Conservation (phyloP, 2,797 vertebrate genomes). For the Hafferia zeledoni region DNA sequence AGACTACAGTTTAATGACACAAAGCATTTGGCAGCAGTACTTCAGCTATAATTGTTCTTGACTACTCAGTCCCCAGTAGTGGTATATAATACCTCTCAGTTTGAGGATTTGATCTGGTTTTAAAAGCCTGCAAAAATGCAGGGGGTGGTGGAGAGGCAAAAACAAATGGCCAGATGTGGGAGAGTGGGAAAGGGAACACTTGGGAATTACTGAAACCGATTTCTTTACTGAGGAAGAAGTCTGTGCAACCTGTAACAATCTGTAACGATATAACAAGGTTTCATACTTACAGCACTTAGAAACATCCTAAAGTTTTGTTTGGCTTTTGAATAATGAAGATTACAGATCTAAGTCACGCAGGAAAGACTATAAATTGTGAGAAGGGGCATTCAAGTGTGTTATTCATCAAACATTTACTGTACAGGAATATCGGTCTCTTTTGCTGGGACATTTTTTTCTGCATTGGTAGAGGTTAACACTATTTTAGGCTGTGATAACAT, state of each 20-base stretch:
- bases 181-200: background rate
- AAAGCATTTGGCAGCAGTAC: constrained; percentile 53
- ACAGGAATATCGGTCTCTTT: background rate
- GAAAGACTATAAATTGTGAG: background rate
- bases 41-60: constrained; percentile 36
- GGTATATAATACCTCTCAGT: constrained; percentile 15
- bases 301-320: background rate
- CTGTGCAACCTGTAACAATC: background rate
- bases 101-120: constrained; percentile 56
- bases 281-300: background rate
- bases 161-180: constrained; percentile 37
- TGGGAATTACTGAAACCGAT: background rate
- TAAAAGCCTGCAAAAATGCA: constrained; percentile 51
- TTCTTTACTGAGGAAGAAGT: background rate
- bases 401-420: background rate
- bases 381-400: background rate
- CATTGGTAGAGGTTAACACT: background rate
- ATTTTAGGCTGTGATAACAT: background rate
- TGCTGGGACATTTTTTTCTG: background rate
- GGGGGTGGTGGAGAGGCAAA: background rate
- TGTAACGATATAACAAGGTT: background rate
- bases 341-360: background rate
- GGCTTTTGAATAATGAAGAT: background rate
- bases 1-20: constrained; percentile 36
- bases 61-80: background rate